Evolutionary conservation across 2,888 invertebrate species (phyloP).

Genomic region (Patella caerulea): DNA sequence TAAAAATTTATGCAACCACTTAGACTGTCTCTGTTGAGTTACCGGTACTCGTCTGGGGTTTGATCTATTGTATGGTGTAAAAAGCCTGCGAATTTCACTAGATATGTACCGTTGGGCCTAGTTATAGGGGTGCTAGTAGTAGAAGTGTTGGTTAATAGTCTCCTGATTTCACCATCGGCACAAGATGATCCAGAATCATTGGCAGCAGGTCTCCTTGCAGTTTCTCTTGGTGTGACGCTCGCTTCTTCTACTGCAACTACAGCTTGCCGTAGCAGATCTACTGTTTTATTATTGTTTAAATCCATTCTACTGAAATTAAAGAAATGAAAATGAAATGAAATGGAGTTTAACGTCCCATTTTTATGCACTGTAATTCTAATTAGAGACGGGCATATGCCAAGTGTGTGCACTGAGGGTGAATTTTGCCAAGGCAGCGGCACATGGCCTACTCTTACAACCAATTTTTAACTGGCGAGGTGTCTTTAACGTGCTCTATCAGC

Average conservation of each 20-base stretch:
- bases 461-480: no score
- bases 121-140: not conserved
- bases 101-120: not conserved
- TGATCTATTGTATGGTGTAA: not conserved
- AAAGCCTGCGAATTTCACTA: not conserved
- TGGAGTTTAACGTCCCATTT: no score
- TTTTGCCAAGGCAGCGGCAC: no score
- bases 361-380: no score
- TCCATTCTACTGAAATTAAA: slow-evolving; percentile 5
- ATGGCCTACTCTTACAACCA: no score
- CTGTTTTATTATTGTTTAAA: not conserved
- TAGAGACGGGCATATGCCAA: no score
- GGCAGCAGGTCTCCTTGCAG: not conserved
- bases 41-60: not conserved
- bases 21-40: slow-evolving; percentile 1
- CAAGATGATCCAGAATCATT: not conserved
- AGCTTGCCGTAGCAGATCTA: not conserved
- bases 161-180: not conserved
- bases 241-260: not conserved
- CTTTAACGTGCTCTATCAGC: no score
- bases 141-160: not conserved
- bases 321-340: not conserved
- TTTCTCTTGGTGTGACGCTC: not conserved
- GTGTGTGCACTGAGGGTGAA: no score
- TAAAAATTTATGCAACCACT: slow-evolving; percentile 4